Evolutionary conservation across 2,113 vertebrate species (phyloP).

Genomic region (Barbus barbus): DNA sequence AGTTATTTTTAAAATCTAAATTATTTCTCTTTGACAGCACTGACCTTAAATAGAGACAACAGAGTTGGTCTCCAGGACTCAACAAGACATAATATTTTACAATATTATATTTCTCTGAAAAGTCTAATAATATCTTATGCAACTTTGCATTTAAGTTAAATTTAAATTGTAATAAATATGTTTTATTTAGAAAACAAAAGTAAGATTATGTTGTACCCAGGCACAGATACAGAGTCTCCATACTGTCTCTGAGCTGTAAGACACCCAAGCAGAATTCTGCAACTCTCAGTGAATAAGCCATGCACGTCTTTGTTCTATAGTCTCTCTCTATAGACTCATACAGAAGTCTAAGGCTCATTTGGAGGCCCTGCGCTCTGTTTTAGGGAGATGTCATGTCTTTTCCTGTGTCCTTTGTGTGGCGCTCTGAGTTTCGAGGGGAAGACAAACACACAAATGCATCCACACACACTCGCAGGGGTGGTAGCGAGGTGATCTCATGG

Average conservation of each 20-base stretch:
- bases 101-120: no score
- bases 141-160: background rate
- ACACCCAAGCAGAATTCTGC: background rate
- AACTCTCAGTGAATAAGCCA: background rate
- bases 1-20: background rate
- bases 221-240: background rate
- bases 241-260: background rate
- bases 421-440: constrained; percentile 25
- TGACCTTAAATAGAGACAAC: no score
- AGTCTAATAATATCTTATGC: background rate
- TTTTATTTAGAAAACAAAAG: background rate
- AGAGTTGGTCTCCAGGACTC: no score
- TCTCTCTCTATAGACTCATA: background rate
- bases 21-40: background rate
- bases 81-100: no score
- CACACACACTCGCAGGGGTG: constrained; percentile 41
- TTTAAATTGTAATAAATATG: background rate
- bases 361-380: constrained; percentile 17
- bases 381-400: constrained; percentile 20
- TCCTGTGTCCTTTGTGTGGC: constrained; percentile 25
- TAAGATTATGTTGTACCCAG: background rate
- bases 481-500: constrained; percentile 62
- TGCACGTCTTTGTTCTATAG: background rate
- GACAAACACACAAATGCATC: constrained; percentile 39
- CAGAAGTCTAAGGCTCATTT: constrained; percentile 4